These are phyloP conservation scores for Polyploca ridens DNA, from an alignment of 2,888 invertebrate genomes.

Conservation along the genomic window DNA sequence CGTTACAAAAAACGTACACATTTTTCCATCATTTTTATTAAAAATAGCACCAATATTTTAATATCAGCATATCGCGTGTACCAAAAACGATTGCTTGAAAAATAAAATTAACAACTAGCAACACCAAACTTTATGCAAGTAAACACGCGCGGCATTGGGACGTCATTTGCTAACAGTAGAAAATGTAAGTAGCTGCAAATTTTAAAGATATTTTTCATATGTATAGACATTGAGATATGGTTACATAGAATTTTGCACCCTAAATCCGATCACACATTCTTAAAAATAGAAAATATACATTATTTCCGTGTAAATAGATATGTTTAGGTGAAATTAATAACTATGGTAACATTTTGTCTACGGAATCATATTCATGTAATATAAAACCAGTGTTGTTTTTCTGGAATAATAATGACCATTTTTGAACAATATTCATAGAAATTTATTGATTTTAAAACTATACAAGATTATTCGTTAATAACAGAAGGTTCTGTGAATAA, in stretches of 20 bases:
- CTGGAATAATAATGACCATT: not conserved
- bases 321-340: slow-evolving; percentile 72
- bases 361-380: slow-evolving; percentile 49
- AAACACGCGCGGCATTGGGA: slow-evolving; percentile 43
- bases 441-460: not conserved
- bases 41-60: slow-evolving; percentile 82
- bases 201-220: slow-evolving; percentile 19
- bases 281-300: slow-evolving; percentile 73
- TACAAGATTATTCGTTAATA: not conserved
- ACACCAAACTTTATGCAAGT: slow-evolving; percentile 56
- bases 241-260: slow-evolving; percentile 60
- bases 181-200: slow-evolving; percentile 7
- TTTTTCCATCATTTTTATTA: slow-evolving; percentile 40
- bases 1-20: slow-evolving; percentile 61
- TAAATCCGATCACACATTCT: slow-evolving; percentile 65
- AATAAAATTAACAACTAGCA: slow-evolving; percentile 63
- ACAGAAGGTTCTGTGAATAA: slow-evolving; percentile 4
- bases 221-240: slow-evolving; percentile 56
- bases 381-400: not conserved
- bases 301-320: slow-evolving; percentile 74
- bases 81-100: slow-evolving; percentile 48
- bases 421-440: slow-evolving; percentile 10
- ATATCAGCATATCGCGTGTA: slow-evolving; percentile 70
- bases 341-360: slow-evolving; percentile 80
- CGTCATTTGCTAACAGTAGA: slow-evolving; percentile 20